Evolutionary conservation across 2,113 vertebrate species (phyloP), one percentile per base, ranked within the genome.

Genomic region (Anhinga anhinga): DNA sequence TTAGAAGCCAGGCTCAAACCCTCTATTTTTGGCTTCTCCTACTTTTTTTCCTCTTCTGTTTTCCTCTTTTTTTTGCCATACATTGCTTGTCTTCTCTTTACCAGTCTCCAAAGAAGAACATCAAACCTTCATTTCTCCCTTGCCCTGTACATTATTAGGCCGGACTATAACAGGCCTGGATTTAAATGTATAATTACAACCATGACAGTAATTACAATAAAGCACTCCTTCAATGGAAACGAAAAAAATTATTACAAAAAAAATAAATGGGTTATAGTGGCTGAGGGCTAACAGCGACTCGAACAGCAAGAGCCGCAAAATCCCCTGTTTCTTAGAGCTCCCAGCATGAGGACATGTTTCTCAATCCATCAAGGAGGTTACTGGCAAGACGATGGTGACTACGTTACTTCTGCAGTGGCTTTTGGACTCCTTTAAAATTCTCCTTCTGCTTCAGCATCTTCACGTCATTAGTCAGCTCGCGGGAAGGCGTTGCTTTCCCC

Each of bases 361-460:
- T 96, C 42, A 97, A 93, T 88, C 89, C 95, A 93, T 66, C 6
- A 14, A 97, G 86, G 63, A 94, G 96, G 93, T 92, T 85, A 86
- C 95, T 95, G 96, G 97, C 96, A 97, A 96, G 96, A 97, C 22
- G 50, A 94, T 5, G 50, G 95, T 91, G 97, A 97, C 96, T 95
- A 87, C 9, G 61, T 87, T 91, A 92, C 94, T 96, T 97, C 89
- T 91, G 91, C 74, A 90, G 97, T 86, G 94, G 92, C 80, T 90
- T 92, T 79, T 47, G 70, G 82, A 67, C 72, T 81, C 84, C 30
- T 80, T 79, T 47, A 42, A 79, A 81, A 94, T 72, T 40, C 62
- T 94, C 82, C 79, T 81, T 55, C 91, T 93, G 70, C 92, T 96
- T 93, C 86, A 80, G 79, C 50, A 86, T 90, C 93, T 94, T 96